A percentile compares a stretch with the other conserved stretches of the same genome.
phyloP scores from a whole-genome alignment of 2,888 invertebrate species.

The Caenorhabditis sulstoni region DNA sequence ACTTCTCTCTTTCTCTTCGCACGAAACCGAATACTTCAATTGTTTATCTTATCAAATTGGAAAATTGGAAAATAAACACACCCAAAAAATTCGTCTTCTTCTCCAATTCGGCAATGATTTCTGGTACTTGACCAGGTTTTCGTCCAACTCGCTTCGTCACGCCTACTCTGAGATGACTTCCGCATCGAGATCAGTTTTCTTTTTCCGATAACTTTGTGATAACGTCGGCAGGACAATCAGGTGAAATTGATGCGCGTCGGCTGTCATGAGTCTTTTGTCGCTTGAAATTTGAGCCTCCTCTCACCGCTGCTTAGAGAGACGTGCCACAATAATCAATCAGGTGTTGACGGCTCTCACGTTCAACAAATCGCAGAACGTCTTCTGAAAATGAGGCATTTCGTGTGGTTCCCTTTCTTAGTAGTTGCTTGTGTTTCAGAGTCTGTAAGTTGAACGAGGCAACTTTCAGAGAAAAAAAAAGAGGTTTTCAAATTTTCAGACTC shows the following conservation, averaged over 20 bases:
- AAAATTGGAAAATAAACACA: conserved; percentile 53
- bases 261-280: conserved; percentile 50
- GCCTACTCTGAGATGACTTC: neutral
- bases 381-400: conserved; percentile 11
- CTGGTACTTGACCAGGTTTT: conserved; percentile 40
- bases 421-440: neutral
- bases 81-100: conserved; percentile 19
- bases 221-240: conserved; percentile 18
- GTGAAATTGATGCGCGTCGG: conserved; percentile 38
- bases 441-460: conserved; percentile 3
- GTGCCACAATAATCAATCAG: conserved; percentile 47
- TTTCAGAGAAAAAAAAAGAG: neutral
- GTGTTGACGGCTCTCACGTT: conserved; percentile 38
- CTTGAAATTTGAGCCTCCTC: conserved; percentile 42
- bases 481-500: neutral
- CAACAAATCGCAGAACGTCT: conserved; percentile 41
- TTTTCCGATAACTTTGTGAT: neutral
- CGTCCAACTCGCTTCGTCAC: conserved; percentile 26
- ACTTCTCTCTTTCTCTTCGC: neutral
- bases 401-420: conserved; percentile 1
- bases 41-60: conserved; percentile 46
- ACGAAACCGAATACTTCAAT: conserved; percentile 1
- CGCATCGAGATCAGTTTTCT: too few relatives aligned
- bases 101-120: conserved; percentile 18
- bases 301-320: conserved; percentile 11